Base-by-base conservation (phyloP, 2,888 invertebrate species). In the Orthosia gothica region DNA sequence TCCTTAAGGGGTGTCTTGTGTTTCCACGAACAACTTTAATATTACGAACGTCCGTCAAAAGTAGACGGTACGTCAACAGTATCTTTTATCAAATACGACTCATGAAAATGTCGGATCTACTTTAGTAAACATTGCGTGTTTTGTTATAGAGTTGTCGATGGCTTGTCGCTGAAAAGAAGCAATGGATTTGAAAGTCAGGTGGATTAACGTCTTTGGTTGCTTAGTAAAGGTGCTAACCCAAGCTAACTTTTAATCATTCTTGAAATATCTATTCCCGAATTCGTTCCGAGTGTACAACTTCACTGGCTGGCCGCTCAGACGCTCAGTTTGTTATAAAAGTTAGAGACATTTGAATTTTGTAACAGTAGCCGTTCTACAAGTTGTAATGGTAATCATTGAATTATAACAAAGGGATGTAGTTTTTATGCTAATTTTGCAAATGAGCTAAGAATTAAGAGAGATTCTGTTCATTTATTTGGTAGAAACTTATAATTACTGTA, bases 211-310 rank as follows among this genome's bases (percentile, higher is more conserved):
- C 23, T 26, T 66, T 3, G 47, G n/a, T 64, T 26, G 12, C 16
- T 0, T 54, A 59, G 70, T 75, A 77, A 32, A 40, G 49, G 57
- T 59, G 63, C 59, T 83, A 54, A 52, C 69, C 67, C 73, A n/a
- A 62, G 61, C 58, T 72, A 86, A 86, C 83, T 87, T 86, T 87
- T 80, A 87, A 85, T 82, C 76, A 85, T 87, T 85, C 79, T 83
- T 82, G 71, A 86, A 86, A 78, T 83, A 86, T 86, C 87, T 77
- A 62, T 81, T 71, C 67, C 59, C 59, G 70, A 86, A 86, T 84
- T 86, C 61, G 78, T 82, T 79, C 15, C 61, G 26, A 85, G 72
- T 82, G 74, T 81, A 74, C 70, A 78, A 75, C 55, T 85, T 72
- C 55, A 70, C 68, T 57, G 82, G 59, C 58, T 32, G 80, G 73